Evolutionary conservation across 2,113 vertebrate species (phyloP).

Genomic region (Chloebia gouldiae): DNA sequence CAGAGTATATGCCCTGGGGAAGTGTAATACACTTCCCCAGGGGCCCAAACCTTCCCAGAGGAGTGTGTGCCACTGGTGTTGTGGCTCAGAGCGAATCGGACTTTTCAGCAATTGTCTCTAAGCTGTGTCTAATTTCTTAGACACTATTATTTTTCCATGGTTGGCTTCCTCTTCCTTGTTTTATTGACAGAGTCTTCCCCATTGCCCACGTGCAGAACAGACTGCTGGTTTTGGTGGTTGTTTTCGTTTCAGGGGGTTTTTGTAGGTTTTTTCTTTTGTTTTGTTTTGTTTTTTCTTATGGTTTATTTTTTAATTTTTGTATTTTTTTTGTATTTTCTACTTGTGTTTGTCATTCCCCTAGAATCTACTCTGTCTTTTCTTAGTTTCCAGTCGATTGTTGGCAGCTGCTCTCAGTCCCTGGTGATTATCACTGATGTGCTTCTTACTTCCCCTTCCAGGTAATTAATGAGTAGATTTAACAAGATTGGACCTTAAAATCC

Average conservation of each 20-base stretch:
- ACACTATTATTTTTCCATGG: background rate
- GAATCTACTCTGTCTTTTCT: background rate
- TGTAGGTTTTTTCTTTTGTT: background rate
- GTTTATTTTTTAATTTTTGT: no score
- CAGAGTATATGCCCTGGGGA: background rate
- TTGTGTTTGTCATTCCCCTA: background rate
- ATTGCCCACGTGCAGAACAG: background rate
- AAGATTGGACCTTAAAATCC: constrained; percentile 34
- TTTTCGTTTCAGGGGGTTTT: no score
- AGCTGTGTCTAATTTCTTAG: background rate
- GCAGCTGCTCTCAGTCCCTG: background rate
- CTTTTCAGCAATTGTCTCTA: background rate
- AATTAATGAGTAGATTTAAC: constrained; percentile 62
- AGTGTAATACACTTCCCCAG: background rate
- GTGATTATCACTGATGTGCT: background rate
- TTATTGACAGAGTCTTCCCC: background rate
- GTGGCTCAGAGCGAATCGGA: background rate
- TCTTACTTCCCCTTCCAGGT: constrained; percentile 43
- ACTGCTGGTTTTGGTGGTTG: background rate
- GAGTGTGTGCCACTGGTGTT: background rate
- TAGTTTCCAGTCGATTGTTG: background rate
- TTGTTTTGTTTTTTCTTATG: background rate
- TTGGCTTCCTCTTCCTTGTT: background rate
- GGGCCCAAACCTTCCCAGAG: background rate
- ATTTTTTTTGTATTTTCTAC: background rate